Conservation (phyloP, 2,113 vertebrate genomes). For the Gambusia holbrooki region DNA sequence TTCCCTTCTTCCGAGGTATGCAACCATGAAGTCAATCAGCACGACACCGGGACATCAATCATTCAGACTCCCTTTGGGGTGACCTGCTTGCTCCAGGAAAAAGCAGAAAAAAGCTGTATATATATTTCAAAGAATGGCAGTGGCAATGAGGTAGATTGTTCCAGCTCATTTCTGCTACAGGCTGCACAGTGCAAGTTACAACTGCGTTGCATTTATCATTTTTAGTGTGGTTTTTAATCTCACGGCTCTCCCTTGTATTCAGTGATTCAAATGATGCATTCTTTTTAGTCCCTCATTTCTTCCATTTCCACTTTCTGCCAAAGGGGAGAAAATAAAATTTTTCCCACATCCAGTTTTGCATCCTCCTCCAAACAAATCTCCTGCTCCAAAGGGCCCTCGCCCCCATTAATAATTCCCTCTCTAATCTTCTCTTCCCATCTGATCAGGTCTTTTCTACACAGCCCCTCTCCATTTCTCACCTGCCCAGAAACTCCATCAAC, state of each 20-base stretch:
- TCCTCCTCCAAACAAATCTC: slow-evolving; percentile 71
- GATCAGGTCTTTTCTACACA: slow-evolving; percentile 74
- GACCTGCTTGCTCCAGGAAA: slow-evolving; percentile 56
- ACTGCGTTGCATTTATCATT: slow-evolving; percentile 32
- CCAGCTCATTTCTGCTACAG: slow-evolving; percentile 18
- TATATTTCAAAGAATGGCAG: slow-evolving; percentile 37
- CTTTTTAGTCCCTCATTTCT: slow-evolving; percentile 43
- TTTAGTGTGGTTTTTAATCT: slow-evolving; percentile 43
- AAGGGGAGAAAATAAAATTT: slow-evolving; percentile 48
- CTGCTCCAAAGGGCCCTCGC: slow-evolving; percentile 57
- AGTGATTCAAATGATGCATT: slow-evolving; percentile 56
- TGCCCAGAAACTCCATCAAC: slow-evolving; percentile 77
- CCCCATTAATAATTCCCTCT: slow-evolving; percentile 73
- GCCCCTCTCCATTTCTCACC: slow-evolving; percentile 76
- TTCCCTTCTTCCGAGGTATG: slow-evolving; percentile 73
- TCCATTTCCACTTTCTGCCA: slow-evolving; percentile 54
- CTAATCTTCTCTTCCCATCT: slow-evolving; percentile 75
- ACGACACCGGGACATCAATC: slow-evolving; percentile 75
- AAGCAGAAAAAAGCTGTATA: slow-evolving; percentile 16
- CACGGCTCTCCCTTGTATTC: slow-evolving; percentile 21
- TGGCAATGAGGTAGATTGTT: slow-evolving; percentile 11
- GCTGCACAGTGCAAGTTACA: slow-evolving; percentile 21
- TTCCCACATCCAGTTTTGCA: slow-evolving; percentile 57
- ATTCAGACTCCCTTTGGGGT: slow-evolving; percentile 68
- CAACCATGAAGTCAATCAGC: slow-evolving; percentile 77